Base-by-base conservation (phyloP, 2,888 invertebrate genomes). In the Uropetala carovei region DNA sequence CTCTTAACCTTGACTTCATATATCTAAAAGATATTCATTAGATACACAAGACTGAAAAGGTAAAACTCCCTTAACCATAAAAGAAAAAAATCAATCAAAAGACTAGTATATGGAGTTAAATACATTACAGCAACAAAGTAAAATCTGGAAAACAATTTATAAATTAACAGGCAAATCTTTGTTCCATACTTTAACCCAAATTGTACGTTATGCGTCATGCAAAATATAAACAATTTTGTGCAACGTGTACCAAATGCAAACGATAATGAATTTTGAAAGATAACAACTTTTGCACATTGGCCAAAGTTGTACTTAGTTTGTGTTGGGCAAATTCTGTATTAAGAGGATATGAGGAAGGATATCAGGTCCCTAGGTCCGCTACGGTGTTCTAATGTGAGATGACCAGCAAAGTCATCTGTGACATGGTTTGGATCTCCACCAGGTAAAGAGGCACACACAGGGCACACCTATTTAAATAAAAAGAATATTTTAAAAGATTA, bases 381-480 rank as follows among this genome's bases (percentile, higher is more conserved):
- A 94, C 98, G 97, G 96, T 99, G 99, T 95, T 99, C 99, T 94
- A 99, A 96, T 93, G 98, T 98, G 94, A 99, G 97, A 96, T 99
- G 99, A 94, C 98, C 98, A 93, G 98, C 98, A 96, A 99, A 98
- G 96, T 99, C 99, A 96, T 99, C 99, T 93, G 99, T 99, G 95
- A 99, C 98, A 95, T 99, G 97, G 96, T 99, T 99, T 93, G 99
- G 99, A 95, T 99, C 99, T 92, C 99, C 99, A 93, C 99, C 99
- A 75, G 99, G 99, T 96, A 98, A 97, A 93, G 99, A 98, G 93
- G 99, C 99, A 96, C 99, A 99, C 92, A 99, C 97, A 93, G 99
- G 99, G 95, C 99, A 99, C 92, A 99, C 98, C 97, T 99, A 95
- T 94, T 95, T 94, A 92, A 94, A 94, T 93, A 93, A 92, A 93